Conservation (phyloP, 2,888 invertebrate genomes). For the Colostygia pectinataria region DNA sequence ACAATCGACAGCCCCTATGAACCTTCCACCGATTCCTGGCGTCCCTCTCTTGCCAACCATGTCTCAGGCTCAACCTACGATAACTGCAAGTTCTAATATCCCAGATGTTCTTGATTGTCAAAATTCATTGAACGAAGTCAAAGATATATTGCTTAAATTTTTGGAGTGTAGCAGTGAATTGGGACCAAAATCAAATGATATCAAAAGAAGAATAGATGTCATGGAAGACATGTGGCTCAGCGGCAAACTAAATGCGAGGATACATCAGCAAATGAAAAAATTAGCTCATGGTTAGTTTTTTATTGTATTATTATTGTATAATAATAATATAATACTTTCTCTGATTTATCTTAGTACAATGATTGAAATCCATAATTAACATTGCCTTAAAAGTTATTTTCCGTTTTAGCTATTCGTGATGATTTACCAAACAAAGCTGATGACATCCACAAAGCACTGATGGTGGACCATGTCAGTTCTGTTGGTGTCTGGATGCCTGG, state of each 20-base stretch:
- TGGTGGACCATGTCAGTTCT: constrained; percentile 82
- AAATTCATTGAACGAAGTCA: constrained; percentile 59
- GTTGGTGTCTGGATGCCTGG: constrained; percentile 85
- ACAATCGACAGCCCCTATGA: constrained; percentile 40
- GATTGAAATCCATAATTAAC: too few species aligned
- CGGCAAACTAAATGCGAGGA: constrained; percentile 75
- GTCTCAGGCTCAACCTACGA: constrained; percentile 39
- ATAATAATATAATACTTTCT: too few species aligned
- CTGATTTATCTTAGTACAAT: too few species aligned
- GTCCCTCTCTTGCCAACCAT: constrained; percentile 35
- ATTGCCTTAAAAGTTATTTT: not conserved
- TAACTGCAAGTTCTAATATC: constrained; percentile 20
- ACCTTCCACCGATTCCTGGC: constrained; percentile 55
- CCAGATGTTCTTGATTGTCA: constrained; percentile 53
- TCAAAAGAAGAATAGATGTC: constrained; percentile 75
- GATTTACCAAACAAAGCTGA: constrained; percentile 78
- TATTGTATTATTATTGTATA: too few species aligned
- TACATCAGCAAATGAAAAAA: constrained; percentile 75
- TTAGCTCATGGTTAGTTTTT: constrained; percentile 77
- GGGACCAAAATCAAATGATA: constrained; percentile 74
- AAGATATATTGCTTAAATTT: constrained; percentile 54
- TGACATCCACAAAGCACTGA: constrained; percentile 81
- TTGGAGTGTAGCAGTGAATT: constrained; percentile 65
- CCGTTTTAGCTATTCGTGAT: constrained; percentile 75
- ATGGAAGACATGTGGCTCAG: constrained; percentile 84